phyloP scores from a whole-genome alignment of 2,888 invertebrate species.

The Folsomia candida region DNA sequence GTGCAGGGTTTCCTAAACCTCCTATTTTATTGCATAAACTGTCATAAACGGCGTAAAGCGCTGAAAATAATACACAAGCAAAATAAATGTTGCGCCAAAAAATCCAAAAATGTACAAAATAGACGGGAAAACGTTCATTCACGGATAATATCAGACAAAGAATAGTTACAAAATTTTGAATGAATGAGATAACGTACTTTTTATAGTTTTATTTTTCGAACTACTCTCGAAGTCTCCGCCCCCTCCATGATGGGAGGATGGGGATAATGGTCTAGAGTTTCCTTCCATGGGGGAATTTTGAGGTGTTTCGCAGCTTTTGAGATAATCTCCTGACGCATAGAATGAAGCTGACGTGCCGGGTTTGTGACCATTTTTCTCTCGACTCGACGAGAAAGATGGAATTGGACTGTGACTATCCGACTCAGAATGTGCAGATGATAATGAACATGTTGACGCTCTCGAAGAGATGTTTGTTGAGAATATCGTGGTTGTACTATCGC shows the following conservation, averaged over 20 bases:
- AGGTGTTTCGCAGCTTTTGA: conserved; percentile 42
- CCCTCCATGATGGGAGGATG: conserved; percentile 14
- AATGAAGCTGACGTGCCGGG: conserved; percentile 11
- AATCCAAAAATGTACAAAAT: background rate
- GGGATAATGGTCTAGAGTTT: conserved; percentile 43
- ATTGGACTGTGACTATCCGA: conserved; percentile 34
- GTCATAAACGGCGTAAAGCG: conserved; percentile 40
- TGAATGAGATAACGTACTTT: conserved; percentile 33
- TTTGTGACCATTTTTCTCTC: conserved; percentile 8
- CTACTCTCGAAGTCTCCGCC: conserved; percentile 2
- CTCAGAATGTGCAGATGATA: conserved; percentile 33
- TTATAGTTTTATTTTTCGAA: conserved; percentile 28
- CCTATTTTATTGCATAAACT: conserved; percentile 33
- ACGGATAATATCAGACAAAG: background rate
- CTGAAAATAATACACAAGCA: conserved; percentile 30
- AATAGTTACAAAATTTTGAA: conserved; percentile 10
- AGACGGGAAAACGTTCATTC: background rate
- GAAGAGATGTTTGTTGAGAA: conserved; percentile 37
- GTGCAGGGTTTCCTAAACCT: conserved; percentile 35
- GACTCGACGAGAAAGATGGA: conserved; percentile 13
- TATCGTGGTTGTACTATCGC: conserved; percentile 44
- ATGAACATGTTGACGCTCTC: conserved; percentile 39
- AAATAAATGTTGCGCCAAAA: conserved; percentile 6
- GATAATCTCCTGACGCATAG: conserved; percentile 7
- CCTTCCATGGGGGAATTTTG: conserved; percentile 47